Conservation (phyloP, 2,888 invertebrate species). For the Cryptocephalus moraei region DNA sequence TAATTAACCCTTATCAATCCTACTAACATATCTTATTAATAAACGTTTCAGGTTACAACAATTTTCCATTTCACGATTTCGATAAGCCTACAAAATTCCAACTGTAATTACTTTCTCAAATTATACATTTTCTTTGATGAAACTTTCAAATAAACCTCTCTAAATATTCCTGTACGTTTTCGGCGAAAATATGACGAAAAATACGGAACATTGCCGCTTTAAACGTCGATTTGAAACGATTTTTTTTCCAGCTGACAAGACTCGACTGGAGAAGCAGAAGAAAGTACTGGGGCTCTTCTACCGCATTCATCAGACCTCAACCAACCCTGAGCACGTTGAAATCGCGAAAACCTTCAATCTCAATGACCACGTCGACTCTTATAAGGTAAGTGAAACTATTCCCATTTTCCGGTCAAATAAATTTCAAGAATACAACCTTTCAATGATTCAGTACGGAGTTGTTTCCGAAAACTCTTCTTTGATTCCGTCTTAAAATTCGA, state of each 20-base stretch:
- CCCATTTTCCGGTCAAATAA: too few relatives aligned
- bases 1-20: too few relatives aligned
- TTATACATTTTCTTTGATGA: too few relatives aligned
- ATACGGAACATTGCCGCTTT: too few relatives aligned
- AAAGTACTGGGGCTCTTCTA: constrained; percentile 48
- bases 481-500: neutral
- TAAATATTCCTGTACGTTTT: neutral
- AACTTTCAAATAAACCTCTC: too few relatives aligned
- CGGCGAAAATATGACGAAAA: neutral
- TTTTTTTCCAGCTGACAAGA: constrained; percentile 12
- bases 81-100: too few relatives aligned
- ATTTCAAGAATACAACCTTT: too few relatives aligned
- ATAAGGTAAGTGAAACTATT: constrained; percentile 2
- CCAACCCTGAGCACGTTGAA: constrained; percentile 43
- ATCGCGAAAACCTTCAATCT: constrained; percentile 49
- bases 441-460: neutral
- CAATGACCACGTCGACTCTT: neutral
- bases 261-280: constrained; percentile 16
- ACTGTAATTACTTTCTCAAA: neutral
- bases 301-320: constrained; percentile 52
- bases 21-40: too few relatives aligned
- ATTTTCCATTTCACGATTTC: too few relatives aligned
- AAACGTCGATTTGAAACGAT: too few relatives aligned
- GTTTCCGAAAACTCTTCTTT: neutral
- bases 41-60: too few relatives aligned